Evolutionary conservation across 2,113 vertebrate species (phyloP).

Genomic region (Platysternon megacephalum): DNA sequence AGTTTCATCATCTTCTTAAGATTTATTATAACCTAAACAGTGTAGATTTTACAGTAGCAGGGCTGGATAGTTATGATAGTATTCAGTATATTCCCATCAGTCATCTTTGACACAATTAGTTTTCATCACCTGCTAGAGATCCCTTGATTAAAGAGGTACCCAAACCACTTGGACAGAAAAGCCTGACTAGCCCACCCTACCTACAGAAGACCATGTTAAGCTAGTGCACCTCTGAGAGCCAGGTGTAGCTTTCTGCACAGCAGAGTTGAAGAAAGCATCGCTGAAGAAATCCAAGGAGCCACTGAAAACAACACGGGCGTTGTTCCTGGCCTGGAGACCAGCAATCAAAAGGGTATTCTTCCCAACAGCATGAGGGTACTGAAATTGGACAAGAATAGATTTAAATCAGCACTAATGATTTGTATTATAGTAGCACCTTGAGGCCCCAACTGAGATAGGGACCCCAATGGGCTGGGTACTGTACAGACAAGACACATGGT

Average conservation of each 20-base stretch:
- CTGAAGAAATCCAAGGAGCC: constrained; percentile 98
- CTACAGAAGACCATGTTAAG: rapidly evolving
- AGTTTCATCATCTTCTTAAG: background rate
- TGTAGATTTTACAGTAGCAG: background rate
- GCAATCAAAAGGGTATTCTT: constrained; percentile 97
- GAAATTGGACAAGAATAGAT: rapidly evolving
- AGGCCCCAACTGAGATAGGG: background rate
- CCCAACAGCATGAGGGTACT: constrained; percentile 97
- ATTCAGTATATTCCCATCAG: background rate
- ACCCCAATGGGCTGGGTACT: background rate
- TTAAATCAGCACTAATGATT: rapidly evolving
- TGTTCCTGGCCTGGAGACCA: constrained; percentile 96
- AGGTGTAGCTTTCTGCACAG: constrained; percentile 90
- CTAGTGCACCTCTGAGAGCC: constrained; percentile 87
- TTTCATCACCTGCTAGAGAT: background rate
- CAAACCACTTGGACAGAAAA: background rate
- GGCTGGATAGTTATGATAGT: background rate
- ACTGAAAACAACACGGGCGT: constrained; percentile 94
- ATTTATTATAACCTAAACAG: background rate
- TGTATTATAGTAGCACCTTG: background rate
- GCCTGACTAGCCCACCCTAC: rapidly evolving
- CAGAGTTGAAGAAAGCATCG: constrained; percentile 93
- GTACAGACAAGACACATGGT: background rate
- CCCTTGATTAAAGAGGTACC: background rate
- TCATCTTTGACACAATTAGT: background rate